A percentile compares a stretch with the other conserved stretches of the same genome.
These are phyloP conservation scores for Chrysochloris asiatica DNA, from an alignment of 2,113 vertebrate genomes.

Conservation along the genomic window DNA sequence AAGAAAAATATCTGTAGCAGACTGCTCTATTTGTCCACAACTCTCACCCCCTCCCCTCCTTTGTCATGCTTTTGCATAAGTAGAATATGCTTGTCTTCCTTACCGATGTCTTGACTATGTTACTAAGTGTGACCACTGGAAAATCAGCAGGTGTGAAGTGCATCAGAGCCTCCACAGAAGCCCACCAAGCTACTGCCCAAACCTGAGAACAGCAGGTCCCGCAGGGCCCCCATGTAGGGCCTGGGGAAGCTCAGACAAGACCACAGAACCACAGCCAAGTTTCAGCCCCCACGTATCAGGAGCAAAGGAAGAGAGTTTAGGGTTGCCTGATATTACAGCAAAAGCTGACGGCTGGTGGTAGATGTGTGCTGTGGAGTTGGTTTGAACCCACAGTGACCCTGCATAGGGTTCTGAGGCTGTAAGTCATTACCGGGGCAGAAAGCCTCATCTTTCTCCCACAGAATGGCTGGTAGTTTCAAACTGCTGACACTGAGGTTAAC, in stretches of 20 bases:
- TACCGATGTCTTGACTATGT: background rate
- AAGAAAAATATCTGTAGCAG: background rate
- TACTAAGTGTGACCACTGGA: background rate
- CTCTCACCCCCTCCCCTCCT: background rate
- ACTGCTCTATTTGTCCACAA: background rate
- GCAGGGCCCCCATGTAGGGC: background rate
- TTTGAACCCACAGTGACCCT: too few species aligned
- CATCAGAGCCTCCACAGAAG: background rate
- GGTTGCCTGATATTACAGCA: background rate
- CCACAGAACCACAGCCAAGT: background rate
- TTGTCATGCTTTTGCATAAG: background rate
- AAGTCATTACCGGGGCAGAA: too few species aligned
- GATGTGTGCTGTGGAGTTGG: too few species aligned
- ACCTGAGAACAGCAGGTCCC: background rate
- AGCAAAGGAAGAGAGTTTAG: background rate
- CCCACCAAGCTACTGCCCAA: too few species aligned
- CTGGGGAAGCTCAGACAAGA: background rate
- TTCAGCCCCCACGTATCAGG: too few species aligned
- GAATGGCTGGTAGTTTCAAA: too few species aligned
- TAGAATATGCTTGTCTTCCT: background rate
- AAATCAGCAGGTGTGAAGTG: background rate
- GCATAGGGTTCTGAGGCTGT: too few species aligned
- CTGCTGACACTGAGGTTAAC: too few species aligned
- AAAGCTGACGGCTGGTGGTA: too few species aligned
- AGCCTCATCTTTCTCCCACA: too few species aligned